A percentile compares a stretch with the other conserved stretches of the same genome.
These are phyloP conservation scores for Celastrina argiolus DNA, from an alignment of 2,888 invertebrate species.

Conservation along the genomic window DNA sequence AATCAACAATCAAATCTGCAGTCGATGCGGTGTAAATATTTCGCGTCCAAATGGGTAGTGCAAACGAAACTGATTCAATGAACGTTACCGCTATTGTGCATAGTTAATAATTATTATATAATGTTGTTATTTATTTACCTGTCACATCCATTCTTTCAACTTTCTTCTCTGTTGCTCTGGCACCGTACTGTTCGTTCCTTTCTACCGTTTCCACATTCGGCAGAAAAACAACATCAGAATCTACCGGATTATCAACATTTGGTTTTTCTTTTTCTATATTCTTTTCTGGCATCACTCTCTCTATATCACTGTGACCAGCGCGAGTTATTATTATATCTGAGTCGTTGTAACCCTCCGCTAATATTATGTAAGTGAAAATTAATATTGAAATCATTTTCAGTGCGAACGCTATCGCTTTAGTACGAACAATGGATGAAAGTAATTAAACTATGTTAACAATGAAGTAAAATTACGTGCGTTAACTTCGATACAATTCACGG, in stretches of 20 bases:
- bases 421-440: neutral
- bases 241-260: conserved; percentile 24
- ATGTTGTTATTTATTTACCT: neutral
- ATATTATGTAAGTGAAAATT: conserved; percentile 20
- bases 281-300: conserved; percentile 15
- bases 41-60: too few relatives aligned
- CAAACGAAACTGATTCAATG: too few relatives aligned
- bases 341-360: conserved; percentile 31
- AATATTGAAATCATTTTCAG: conserved; percentile 27
- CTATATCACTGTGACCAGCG: conserved; percentile 40
- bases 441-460: neutral
- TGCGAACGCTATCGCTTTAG: neutral
- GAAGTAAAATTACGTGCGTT: too few relatives aligned
- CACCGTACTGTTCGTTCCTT: conserved; percentile 36
- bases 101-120: too few relatives aligned
- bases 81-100: too few relatives aligned
- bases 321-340: conserved; percentile 46
- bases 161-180: neutral
- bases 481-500: too few relatives aligned
- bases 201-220: conserved; percentile 45
- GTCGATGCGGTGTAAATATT: too few relatives aligned
- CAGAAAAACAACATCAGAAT: conserved; percentile 46
- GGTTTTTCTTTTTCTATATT: conserved; percentile 6
- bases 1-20: too few relatives aligned
- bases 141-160: neutral